A percentile compares a stretch with the other conserved stretches of the same genome.
Conservation (phyloP, 2,797 vertebrate species). For the Natrix natrix region DNA sequence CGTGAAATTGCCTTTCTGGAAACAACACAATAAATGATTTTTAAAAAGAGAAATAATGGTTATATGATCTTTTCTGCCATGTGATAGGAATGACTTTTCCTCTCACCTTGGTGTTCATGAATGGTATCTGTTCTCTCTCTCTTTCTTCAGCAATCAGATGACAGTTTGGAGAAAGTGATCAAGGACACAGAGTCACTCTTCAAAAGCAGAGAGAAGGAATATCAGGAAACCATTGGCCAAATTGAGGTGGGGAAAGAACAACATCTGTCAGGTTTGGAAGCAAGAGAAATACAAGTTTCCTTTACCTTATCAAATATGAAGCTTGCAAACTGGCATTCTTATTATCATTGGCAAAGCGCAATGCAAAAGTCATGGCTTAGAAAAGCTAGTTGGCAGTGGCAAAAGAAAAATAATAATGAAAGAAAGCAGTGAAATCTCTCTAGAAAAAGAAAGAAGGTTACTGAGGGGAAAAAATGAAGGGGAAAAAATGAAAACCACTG, state of each 20-base stretch:
- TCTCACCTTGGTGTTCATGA: conserved; percentile 19
- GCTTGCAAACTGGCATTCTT: neutral
- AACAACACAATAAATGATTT: neutral
- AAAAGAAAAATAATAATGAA: neutral
- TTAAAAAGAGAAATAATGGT: neutral
- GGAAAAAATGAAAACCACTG: neutral
- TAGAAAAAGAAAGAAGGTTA: neutral
- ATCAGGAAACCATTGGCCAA: conserved; percentile 97
- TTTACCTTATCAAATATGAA: neutral
- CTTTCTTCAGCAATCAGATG: conserved; percentile 77
- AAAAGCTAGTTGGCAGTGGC: neutral
- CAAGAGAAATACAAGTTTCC: neutral
- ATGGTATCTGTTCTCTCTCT: neutral
- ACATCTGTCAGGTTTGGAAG: neutral
- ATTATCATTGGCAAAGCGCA: neutral
- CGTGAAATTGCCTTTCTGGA: too few species aligned
- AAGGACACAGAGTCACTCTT: conserved; percentile 95
- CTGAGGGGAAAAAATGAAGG: neutral
- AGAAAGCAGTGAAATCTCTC: neutral
- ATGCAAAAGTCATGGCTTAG: neutral
- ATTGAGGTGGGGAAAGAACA: conserved; percentile 83
- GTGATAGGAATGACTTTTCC: neutral
- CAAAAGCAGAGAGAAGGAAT: conserved; percentile 95
- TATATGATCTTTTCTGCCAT: neutral
- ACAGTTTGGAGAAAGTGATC: conserved; percentile 96